Conservation (phyloP, 1,140 invertebrate genomes). For the Pentalonia nigronervosa region DNA sequence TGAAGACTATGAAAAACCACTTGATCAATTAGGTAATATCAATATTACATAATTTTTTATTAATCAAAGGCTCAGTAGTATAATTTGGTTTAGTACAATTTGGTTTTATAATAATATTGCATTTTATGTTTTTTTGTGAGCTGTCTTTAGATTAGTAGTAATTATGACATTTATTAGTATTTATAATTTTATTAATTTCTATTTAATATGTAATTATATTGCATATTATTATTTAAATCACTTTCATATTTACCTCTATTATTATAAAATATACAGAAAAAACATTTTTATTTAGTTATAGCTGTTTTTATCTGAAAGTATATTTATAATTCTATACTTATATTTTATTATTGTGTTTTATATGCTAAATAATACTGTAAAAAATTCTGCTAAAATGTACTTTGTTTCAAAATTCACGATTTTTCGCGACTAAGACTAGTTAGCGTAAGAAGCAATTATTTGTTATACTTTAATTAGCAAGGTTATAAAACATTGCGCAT, state of each 20-base stretch:
- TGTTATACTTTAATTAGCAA: too few species aligned
- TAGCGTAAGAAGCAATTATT: too few species aligned
- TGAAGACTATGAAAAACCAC: conserved; percentile 86
- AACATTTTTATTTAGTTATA: neutral
- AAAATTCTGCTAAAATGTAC: neutral
- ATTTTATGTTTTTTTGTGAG: neutral
- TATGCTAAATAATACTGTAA: neutral
- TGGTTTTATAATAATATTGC: neutral
- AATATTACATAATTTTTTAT: neutral
- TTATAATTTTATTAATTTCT: neutral
- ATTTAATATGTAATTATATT: too few species aligned
- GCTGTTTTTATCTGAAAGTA: too few species aligned
- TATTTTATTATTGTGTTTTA: too few species aligned
- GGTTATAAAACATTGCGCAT: too few species aligned
- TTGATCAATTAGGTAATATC: conserved; percentile 77
- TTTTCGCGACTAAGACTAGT: too few species aligned
- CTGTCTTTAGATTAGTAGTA: neutral
- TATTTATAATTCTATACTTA: too few species aligned
- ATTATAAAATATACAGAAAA: too few species aligned
- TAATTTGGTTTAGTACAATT: neutral
- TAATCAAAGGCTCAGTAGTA: neutral
- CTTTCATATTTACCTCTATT: too few species aligned
- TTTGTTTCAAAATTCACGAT: too few species aligned
- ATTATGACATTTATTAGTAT: neutral
- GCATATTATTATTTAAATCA: neutral